Evolutionary conservation across 2,113 vertebrate genomes (phyloP).

Genomic region (Xenus cinereus): DNA sequence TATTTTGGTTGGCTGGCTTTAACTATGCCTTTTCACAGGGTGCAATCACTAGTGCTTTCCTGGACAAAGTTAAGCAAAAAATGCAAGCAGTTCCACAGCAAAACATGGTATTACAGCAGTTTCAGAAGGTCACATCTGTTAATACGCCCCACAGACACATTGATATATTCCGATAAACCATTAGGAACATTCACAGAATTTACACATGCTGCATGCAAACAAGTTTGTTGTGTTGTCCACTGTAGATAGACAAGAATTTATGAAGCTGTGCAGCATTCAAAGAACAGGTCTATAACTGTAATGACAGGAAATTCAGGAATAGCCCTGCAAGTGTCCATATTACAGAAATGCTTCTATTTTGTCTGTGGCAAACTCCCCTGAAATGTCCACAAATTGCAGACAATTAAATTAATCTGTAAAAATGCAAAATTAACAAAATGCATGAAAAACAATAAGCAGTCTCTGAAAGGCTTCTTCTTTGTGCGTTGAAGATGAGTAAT

Average conservation of each 20-base stretch:
- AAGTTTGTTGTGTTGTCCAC: constrained; percentile 65
- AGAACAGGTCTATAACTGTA: constrained; percentile 34
- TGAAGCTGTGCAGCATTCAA: constrained; percentile 44
- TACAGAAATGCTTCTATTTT: constrained; percentile 67
- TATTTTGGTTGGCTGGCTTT: no score
- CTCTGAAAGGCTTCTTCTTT: constrained; percentile 58
- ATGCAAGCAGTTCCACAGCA: not conserved
- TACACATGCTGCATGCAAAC: not conserved
- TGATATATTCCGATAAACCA: constrained; percentile 63
- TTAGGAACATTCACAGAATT: constrained; percentile 64
- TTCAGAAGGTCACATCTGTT: constrained; percentile 61
- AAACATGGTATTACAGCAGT: constrained; percentile 64
- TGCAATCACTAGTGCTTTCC: no score
- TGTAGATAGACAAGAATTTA: constrained; percentile 56
- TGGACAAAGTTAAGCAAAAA: not conserved
- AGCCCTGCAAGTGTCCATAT: constrained; percentile 52
- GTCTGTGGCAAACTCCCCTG: constrained; percentile 60
- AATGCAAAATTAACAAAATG: constrained; percentile 58
- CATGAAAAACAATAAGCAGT: constrained; percentile 35
- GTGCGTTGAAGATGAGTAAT: constrained; percentile 65
- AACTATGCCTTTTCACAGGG: no score
- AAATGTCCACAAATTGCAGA: constrained; percentile 67
- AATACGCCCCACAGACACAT: constrained; percentile 62
- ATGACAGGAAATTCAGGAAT: constrained; percentile 38
- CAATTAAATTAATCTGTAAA: constrained; percentile 65